Conservation (phyloP, 2,888 invertebrate genomes). For the Ischnus inquisitorius region DNA sequence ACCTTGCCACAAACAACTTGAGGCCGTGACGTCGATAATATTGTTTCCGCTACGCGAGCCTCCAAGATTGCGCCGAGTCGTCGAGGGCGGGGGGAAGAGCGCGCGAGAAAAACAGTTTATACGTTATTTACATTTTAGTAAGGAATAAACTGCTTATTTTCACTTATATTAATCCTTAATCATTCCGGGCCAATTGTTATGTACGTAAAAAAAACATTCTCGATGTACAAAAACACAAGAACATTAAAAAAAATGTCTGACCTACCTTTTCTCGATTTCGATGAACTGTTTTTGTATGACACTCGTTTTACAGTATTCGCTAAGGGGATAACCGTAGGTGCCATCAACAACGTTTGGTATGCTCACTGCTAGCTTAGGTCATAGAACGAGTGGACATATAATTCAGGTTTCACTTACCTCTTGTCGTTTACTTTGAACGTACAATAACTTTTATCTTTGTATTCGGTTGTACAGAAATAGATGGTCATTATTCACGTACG, state of each 20-base stretch:
- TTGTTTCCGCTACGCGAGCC: background rate
- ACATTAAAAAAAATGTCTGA: background rate
- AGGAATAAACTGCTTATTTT: too few relatives aligned
- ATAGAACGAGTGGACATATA: background rate
- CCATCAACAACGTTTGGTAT: background rate
- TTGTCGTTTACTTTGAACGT: background rate
- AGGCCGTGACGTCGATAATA: background rate
- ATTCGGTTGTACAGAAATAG: background rate
- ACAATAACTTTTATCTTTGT: background rate
- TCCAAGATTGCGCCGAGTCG: background rate
- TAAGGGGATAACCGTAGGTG: background rate
- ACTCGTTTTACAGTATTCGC: background rate
- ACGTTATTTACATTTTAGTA: too few relatives aligned
- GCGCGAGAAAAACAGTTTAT: too few relatives aligned
- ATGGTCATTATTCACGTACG: background rate
- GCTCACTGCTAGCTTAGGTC: background rate
- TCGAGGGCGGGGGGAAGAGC: too few relatives aligned
- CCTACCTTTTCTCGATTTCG: conserved; percentile 1
- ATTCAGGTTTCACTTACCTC: background rate
- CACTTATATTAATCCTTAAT: too few relatives aligned
- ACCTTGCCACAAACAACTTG: background rate
- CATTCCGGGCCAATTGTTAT: too few relatives aligned
- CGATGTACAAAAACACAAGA: too few relatives aligned
- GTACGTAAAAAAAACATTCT: too few relatives aligned
- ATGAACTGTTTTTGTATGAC: background rate